Evolutionary conservation across 2,888 invertebrate genomes (phyloP), one percentile per base, ranked within the genome.

Genomic region (Chloroclysta siterata): DNA sequence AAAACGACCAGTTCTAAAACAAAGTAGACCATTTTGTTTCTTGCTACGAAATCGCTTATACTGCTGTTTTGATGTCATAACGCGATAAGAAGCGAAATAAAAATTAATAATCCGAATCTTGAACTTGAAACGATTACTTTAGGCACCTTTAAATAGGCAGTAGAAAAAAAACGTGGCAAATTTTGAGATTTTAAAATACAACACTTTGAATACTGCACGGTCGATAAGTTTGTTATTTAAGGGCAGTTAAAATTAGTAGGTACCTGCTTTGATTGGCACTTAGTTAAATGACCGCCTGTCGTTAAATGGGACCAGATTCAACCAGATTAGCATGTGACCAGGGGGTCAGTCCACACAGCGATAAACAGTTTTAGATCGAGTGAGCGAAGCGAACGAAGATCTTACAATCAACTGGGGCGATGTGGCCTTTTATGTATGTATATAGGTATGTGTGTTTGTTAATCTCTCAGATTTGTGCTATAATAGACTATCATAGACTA

Each of bases 61-160:
- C 39, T n/a, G 52, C 28, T 51, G 46, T 62, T 54, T 58, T 54
- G 29, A 60, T 57, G 64, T 60, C 66, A 64, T 54, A 47, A 60
- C 42, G 62, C 61, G 69, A 69, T 66, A 67, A 63, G 50, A 57
- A 13, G 14, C 42, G 33, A 41, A 33, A 60, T 58, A 59, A 67
- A 63, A 68, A 66, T 54, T 62, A 62, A 67, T 62, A 66, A 59
- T 7, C 60, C 46, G 63, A 60, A 29, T 68, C 53, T 65, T 62
- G 60, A 63, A 66, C 60, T 62, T 56, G 46, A 2, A 53, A 61
- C 59, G 57, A 53, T 59, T 66, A 65, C 52, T 64, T 66, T 61
- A 39, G 42, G 4, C 8, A 44, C 15, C 8, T 14, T 2, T 46
- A 17, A 14, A 14, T 15, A 8, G 33, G 42, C 5, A 44, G 15